These are phyloP conservation scores for Latrodectus hesperus DNA, from an alignment of 2,888 invertebrate genomes.

Conservation along the genomic window DNA sequence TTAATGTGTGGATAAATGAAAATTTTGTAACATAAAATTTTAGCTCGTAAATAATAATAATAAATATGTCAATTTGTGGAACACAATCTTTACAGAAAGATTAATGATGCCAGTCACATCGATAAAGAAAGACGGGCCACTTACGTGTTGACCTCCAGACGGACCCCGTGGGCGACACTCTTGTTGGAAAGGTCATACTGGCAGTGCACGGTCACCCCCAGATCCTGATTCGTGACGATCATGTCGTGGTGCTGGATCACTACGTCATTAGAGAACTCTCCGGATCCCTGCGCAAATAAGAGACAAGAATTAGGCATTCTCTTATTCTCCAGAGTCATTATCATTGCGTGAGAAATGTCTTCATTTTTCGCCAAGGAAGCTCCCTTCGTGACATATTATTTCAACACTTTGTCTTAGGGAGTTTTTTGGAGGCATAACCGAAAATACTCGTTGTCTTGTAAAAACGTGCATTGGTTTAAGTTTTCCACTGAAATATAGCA, in stretches of 20 bases:
- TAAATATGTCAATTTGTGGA: too few species aligned
- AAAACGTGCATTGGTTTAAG: not conserved
- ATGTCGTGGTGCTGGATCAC: constrained; percentile 94
- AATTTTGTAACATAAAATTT: too few species aligned
- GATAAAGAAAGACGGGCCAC: constrained; percentile 1
- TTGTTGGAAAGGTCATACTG: constrained; percentile 96
- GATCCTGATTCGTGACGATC: constrained; percentile 94
- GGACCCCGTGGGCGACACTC: constrained; percentile 92
- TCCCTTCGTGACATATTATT: not conserved
- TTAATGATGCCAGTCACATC: not conserved
- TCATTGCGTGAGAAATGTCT: not conserved
- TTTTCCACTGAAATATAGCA: not conserved
- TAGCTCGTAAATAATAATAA: too few species aligned
- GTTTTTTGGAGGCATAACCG: too few species aligned
- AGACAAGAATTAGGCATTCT: not conserved
- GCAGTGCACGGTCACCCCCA: constrained; percentile 93
- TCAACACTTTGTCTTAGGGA: not conserved
- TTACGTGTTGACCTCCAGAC: constrained; percentile 82
- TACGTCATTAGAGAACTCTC: constrained; percentile 91
- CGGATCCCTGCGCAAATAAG: constrained; percentile 79
- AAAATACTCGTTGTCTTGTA: too few species aligned
- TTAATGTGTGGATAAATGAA: too few species aligned
- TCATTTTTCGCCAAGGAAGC: not conserved
- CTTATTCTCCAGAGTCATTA: too few species aligned
- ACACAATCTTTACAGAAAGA: too few species aligned